phyloP scores from a whole-genome alignment of 1,140 invertebrate species.

The Homalodisca vitripennis region DNA sequence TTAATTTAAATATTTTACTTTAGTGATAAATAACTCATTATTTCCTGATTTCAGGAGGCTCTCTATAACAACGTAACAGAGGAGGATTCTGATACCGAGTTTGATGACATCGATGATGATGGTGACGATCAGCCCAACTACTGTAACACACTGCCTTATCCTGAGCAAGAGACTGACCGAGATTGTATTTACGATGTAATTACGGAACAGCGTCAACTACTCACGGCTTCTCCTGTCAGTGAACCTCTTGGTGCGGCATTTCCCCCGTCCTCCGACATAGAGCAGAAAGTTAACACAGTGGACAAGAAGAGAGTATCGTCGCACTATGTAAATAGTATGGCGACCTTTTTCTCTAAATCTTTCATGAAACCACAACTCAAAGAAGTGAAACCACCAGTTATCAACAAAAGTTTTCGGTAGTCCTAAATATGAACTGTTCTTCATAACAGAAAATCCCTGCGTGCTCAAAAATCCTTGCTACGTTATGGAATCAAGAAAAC shows the following conservation, averaged over 20 bases:
- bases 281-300: not conserved
- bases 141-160: not conserved
- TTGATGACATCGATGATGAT: too few relatives aligned
- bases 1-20: too few relatives aligned
- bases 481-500: not conserved
- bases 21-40: too few relatives aligned
- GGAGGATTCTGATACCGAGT: too few relatives aligned
- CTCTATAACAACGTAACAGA: too few relatives aligned
- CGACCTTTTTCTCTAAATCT: constrained; percentile 6
- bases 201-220: not conserved
- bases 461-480: not conserved
- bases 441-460: not conserved
- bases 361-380: not conserved
- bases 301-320: not conserved
- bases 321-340: constrained; percentile 10
- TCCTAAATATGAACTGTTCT: not conserved
- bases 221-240: not conserved
- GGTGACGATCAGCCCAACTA: constrained; percentile 10
- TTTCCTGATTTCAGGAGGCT: too few relatives aligned
- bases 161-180: not conserved
- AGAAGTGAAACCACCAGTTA: constrained; percentile 5
- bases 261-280: not conserved
- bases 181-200: constrained; percentile 18
- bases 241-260: not conserved
- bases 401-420: constrained; percentile 1